phyloP scores from a whole-genome alignment of 2,888 invertebrate species.

The Brachynemurus nebulosus region DNA sequence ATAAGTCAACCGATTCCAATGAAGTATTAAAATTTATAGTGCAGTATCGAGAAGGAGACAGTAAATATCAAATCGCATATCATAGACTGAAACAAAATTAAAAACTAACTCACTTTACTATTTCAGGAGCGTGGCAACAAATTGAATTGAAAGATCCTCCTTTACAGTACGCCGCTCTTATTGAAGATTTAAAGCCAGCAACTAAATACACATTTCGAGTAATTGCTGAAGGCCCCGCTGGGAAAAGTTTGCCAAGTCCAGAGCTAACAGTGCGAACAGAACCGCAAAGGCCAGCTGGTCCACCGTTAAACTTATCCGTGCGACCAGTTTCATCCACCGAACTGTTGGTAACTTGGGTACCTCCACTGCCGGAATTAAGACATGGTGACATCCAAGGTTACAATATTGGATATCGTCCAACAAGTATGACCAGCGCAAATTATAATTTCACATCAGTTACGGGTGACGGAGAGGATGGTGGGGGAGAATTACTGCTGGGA shows the following conservation, averaged over 20 bases:
- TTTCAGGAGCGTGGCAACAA: slow-evolving; percentile 46
- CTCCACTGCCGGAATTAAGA: slow-evolving; percentile 50
- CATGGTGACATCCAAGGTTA: slow-evolving; percentile 65
- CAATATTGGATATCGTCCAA: slow-evolving; percentile 51
- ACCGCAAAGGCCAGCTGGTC: slow-evolving; percentile 55
- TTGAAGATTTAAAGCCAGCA: slow-evolving; percentile 56
- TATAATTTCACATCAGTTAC: slow-evolving; percentile 55
- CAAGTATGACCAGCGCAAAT: slow-evolving; percentile 35
- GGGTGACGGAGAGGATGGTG: slow-evolving; percentile 54
- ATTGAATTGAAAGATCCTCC: slow-evolving; percentile 50
- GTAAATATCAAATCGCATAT: too few species aligned
- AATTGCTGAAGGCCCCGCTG: slow-evolving; percentile 60
- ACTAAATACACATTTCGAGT: slow-evolving; percentile 56
- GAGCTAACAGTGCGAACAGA: slow-evolving; percentile 50
- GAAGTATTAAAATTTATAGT: slow-evolving; percentile 57
- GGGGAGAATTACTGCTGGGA: slow-evolving; percentile 46
- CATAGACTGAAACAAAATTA: too few species aligned
- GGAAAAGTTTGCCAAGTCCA: slow-evolving; percentile 50
- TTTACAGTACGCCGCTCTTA: slow-evolving; percentile 42
- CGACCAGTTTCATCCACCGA: slow-evolving; percentile 59
- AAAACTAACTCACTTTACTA: slow-evolving; percentile 4
- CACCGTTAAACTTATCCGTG: slow-evolving; percentile 50
- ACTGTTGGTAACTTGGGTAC: slow-evolving; percentile 58
- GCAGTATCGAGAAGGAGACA: slow-evolving; percentile 48
- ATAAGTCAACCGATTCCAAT: slow-evolving; percentile 49